These are phyloP conservation scores for Perodicticus potto DNA, from an alignment of 2,797 vertebrate genomes.

Conservation along the genomic window DNA sequence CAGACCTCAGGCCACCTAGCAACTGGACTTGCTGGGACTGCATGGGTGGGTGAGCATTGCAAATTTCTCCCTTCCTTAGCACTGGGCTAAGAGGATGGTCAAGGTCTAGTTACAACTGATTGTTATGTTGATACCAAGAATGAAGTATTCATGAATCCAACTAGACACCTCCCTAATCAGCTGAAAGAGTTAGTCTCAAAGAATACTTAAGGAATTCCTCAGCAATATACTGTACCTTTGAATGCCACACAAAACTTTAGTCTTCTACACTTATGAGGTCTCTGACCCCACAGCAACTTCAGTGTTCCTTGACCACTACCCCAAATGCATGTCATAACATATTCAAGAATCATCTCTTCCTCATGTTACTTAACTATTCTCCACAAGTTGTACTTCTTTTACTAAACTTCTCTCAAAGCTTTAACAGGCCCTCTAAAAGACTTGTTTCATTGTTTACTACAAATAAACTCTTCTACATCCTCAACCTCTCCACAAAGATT, in stretches of 20 bases:
- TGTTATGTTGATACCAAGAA: neutral
- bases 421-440: neutral
- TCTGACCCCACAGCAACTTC: neutral
- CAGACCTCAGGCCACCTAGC: neutral
- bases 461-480: neutral
- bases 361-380: neutral
- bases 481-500: neutral
- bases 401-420: conserved; percentile 38
- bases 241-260: neutral
- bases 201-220: neutral
- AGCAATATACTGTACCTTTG: neutral
- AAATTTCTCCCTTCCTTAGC: neutral
- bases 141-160: neutral
- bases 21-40: neutral
- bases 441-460: neutral
- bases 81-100: neutral
- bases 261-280: neutral
- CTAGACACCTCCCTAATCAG: neutral
- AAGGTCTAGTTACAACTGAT: neutral
- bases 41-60: neutral
- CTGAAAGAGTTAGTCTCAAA: neutral
- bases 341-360: neutral
- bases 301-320: neutral
- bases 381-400: neutral
- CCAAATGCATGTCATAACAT: neutral